phyloP scores from a whole-genome alignment of 2,797 vertebrate genomes.

The Megalops cyprinoides region DNA sequence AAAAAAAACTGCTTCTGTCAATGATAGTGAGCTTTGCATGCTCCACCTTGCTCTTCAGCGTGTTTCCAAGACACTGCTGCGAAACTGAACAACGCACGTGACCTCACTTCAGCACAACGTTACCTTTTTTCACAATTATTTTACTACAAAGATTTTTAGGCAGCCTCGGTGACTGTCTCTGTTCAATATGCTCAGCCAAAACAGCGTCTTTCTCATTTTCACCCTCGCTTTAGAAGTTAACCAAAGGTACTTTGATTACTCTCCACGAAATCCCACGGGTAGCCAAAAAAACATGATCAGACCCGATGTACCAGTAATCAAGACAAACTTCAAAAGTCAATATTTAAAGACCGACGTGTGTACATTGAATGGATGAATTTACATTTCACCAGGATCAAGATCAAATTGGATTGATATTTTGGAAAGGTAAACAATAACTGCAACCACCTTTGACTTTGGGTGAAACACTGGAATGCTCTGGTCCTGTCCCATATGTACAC shows the following conservation, averaged over 20 bases:
- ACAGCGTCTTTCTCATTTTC: neutral
- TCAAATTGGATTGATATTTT: neutral
- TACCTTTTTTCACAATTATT: neutral
- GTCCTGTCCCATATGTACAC: neutral
- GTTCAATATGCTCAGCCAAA: neutral
- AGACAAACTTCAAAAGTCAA: constrained; percentile 18
- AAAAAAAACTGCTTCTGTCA: neutral
- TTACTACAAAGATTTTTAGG: neutral
- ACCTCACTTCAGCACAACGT: neutral
- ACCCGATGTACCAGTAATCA: neutral
- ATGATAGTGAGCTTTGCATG: neutral
- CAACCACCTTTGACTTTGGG: neutral
- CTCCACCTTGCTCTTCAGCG: neutral
- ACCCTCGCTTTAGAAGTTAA: too few species aligned
- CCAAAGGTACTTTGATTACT: neutral
- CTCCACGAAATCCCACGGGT: neutral
- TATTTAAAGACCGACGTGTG: constrained; percentile 23
- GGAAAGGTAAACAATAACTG: constrained; percentile 6
- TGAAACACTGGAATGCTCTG: constrained; percentile 1
- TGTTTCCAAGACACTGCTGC: neutral
- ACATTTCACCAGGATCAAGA: neutral
- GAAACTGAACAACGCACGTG: neutral
- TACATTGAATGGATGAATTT: neutral
- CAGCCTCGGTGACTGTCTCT: neutral
- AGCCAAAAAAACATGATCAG: neutral